Percentiles rank a stretch among this genome's conserved stretches.
phyloP scores from a whole-genome alignment of 2,113 vertebrate species.

The Crypturellus undulatus region DNA sequence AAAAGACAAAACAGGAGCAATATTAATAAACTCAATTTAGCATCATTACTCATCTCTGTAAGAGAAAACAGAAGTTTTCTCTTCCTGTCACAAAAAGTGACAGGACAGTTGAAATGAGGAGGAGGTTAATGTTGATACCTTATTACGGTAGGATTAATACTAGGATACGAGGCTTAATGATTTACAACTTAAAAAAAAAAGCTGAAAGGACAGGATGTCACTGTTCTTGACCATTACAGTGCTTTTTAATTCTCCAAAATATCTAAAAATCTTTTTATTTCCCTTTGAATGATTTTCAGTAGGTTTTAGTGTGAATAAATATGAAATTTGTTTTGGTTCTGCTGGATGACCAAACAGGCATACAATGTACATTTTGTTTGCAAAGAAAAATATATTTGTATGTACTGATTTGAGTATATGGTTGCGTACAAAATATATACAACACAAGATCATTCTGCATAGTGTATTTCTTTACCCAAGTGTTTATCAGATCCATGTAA shows the following conservation, averaged over 20 bases:
- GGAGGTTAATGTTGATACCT: neutral
- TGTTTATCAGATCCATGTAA: neutral
- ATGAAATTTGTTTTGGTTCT: neutral
- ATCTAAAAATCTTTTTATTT: neutral
- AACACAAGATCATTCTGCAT: neutral
- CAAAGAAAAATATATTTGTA: neutral
- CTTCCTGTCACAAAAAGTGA: neutral
- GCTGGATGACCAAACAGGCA: neutral
- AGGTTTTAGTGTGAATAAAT: neutral
- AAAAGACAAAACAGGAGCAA: neutral
- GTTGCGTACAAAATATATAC: neutral
- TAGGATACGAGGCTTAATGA: neutral
- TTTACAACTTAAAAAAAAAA: neutral
- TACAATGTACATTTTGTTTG: neutral
- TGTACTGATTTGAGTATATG: neutral
- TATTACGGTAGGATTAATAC: neutral
- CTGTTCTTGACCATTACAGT: neutral
- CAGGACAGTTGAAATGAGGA: accelerated
- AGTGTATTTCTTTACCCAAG: neutral
- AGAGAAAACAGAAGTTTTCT: neutral
- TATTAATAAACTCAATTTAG: neutral
- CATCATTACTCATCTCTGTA: neutral
- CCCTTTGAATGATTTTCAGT: neutral
- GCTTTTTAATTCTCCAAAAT: neutral
- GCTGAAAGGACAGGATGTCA: neutral